Evolutionary conservation across 2,797 vertebrate genomes (phyloP).

Genomic region (Lithobates pipiens): DNA sequence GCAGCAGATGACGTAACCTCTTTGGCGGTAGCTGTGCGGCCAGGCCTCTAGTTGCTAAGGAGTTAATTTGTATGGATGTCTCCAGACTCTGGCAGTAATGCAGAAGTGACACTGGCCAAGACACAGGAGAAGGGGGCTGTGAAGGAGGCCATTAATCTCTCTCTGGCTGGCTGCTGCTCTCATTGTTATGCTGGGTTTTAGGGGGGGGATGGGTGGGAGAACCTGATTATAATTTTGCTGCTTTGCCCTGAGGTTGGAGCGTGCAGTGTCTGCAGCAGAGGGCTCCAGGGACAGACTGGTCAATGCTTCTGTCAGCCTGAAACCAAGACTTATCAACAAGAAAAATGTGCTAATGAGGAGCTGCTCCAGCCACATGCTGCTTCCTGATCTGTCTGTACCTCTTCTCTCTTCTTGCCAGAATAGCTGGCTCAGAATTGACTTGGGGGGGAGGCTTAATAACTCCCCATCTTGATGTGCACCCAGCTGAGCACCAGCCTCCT

Average conservation of each 20-base stretch:
- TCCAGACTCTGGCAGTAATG: conserved; percentile 44
- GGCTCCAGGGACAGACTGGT: conserved; percentile 53
- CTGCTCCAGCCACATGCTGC: conserved; percentile 53
- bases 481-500: conserved; percentile 33
- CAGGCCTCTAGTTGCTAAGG: conserved; percentile 15
- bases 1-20: neutral
- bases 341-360: conserved; percentile 63
- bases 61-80: conserved; percentile 49
- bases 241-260: conserved; percentile 59
- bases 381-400: conserved; percentile 34
- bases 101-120: conserved; percentile 55
- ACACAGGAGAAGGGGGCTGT: conserved; percentile 49
- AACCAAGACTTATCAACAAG: conserved; percentile 60
- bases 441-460: conserved; percentile 38
- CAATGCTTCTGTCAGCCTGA: conserved; percentile 48
- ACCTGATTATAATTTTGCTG: conserved; percentile 53
- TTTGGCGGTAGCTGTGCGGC: neutral
- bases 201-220: conserved; percentile 56
- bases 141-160: conserved; percentile 60
- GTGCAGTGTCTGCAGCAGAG: conserved; percentile 50
- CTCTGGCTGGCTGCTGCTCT: conserved; percentile 50
- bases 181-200: conserved; percentile 56
- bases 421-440: conserved; percentile 20
- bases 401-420: conserved; percentile 19
- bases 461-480: neutral